Conservation (phyloP, 2,797 vertebrate species). For the Vultur gryphus region DNA sequence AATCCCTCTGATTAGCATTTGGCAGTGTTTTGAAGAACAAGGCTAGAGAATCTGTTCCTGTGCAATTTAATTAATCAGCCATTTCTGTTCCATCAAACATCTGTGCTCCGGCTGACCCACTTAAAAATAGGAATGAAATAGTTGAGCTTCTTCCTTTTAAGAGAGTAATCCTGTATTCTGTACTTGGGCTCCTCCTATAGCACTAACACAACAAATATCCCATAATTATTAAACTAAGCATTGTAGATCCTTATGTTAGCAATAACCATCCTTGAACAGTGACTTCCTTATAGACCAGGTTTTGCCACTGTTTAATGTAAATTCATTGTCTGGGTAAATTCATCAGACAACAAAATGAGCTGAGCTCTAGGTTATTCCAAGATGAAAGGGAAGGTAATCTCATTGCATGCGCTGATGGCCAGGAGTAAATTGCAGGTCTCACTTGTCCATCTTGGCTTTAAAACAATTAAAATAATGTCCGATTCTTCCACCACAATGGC, state of each 20-base stretch:
- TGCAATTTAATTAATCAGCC: not conserved
- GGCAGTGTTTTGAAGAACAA: not conserved
- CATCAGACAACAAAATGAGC: not conserved
- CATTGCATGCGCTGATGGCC: not conserved
- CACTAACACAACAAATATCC: not conserved
- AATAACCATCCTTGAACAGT: not conserved
- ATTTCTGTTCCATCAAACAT: not conserved
- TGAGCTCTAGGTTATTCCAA: not conserved
- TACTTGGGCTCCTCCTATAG: not conserved
- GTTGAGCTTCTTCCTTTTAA: not conserved
- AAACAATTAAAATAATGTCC: not conserved
- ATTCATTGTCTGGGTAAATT: not conserved
- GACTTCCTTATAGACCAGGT: not conserved
- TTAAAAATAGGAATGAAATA: not conserved
- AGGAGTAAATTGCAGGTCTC: not conserved
- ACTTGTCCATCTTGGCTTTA: not conserved
- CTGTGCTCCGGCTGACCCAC: not conserved
- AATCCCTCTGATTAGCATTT: not conserved
- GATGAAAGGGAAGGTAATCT: not conserved
- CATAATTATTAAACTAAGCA: not conserved
- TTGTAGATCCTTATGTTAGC: not conserved
- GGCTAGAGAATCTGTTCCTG: not conserved
- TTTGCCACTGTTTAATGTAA: not conserved
- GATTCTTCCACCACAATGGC: not conserved
- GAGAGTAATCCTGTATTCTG: not conserved